Evolutionary conservation across 2,797 vertebrate species (phyloP), one percentile per base, ranked within the genome.

Genomic region (Urocyon cinereoargenteus): DNA sequence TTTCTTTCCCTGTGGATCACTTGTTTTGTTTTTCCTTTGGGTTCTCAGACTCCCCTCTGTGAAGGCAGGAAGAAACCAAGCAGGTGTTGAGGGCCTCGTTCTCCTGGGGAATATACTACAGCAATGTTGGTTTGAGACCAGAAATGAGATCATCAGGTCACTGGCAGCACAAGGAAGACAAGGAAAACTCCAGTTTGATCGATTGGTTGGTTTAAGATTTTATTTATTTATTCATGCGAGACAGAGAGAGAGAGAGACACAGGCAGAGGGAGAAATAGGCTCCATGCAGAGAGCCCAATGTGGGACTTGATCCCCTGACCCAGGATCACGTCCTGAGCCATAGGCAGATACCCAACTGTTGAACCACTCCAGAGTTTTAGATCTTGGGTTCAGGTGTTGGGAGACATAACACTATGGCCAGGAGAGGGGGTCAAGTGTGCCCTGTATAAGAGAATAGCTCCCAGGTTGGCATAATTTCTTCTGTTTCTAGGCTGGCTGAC

Each of bases 61-160:
- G 91, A 91, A 96, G n/a, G 64, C 83, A 97, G 91, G 94, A 97
- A 96, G 95, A 89, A 78, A 40, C 34, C 13, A 96, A 97, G 90
- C 94, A 97, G 96, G 96, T 96, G 64, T 61, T 70, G 61, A 59
- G 0, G 45, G 61, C 51, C 61, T 51, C 86, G 2, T 73, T 53
- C 55, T 93, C 94, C 91, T 18, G 91, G 87, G 95, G 77, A 87
- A 78, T 72, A 59, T 21, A 4, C 4, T 0, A 1, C 61, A 68
- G 81, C 2, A 26, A 36, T 0, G 2, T 83, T 91, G 77, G 18
- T 92, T 81, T 83, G 21, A 57, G 94, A 86, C 91, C 95, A 93
- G 90, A 94, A 93, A 95, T 92, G 87, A 96, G 90, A 89, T 92
- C 88, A 96, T 96, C 61, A 62, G 70, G 26, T 91, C 96, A 70